Conservation (phyloP, 2,888 invertebrate genomes). For the Pheosia gnoma region DNA sequence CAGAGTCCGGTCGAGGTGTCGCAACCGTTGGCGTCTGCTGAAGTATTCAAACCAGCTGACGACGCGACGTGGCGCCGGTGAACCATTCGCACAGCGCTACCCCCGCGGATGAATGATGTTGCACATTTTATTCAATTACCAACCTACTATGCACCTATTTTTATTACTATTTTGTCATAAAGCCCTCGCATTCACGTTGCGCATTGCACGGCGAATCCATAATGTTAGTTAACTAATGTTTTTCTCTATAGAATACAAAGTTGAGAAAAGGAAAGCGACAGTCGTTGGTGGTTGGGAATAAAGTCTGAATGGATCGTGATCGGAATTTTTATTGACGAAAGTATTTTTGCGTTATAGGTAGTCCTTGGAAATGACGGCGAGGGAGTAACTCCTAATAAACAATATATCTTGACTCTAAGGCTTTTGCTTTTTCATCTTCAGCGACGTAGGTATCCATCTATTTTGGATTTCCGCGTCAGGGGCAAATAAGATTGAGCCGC, state of each 20-base stretch:
- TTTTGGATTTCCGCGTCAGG: too few species aligned
- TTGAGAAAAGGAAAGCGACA: slow-evolving; percentile 2
- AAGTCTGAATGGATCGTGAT: neutral
- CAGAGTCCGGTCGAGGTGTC: slow-evolving; percentile 66
- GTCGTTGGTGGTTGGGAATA: neutral
- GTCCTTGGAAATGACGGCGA: too few species aligned
- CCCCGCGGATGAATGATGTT: slow-evolving; percentile 31
- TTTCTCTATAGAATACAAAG: neutral
- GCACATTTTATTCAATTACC: slow-evolving; percentile 25
- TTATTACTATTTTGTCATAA: neutral
- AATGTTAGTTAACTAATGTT: neutral
- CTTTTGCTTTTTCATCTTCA: too few species aligned
- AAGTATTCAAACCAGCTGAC: slow-evolving; percentile 62
- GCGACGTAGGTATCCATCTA: too few species aligned
- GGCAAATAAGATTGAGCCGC: too few species aligned
- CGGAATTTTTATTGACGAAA: neutral
- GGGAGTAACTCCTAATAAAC: too few species aligned
- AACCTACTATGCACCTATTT: neutral
- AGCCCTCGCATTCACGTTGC: neutral
- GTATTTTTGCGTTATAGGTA: neutral
- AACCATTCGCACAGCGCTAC: slow-evolving; percentile 39
- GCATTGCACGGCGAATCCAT: neutral
- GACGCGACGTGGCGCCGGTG: slow-evolving; percentile 54
- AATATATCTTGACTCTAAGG: too few species aligned
- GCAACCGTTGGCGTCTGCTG: slow-evolving; percentile 71